Base-by-base conservation (phyloP, 2,888 invertebrate species). In the Uloborus plumipes region DNA sequence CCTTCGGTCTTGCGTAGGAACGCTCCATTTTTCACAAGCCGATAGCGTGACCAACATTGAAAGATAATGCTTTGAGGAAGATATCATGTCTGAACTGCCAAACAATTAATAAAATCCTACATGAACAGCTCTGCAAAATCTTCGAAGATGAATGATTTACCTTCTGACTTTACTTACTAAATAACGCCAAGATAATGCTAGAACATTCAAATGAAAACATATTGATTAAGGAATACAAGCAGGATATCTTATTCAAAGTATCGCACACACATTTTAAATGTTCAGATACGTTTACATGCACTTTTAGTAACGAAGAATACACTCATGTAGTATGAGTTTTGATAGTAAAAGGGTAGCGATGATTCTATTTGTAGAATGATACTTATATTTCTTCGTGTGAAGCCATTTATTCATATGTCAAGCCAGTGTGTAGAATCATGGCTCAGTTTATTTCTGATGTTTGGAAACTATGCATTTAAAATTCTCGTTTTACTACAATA, bases 1-100 rank as follows among this genome's bases (percentile, higher is more conserved):
- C 31, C 31, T n/a, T 71, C 26, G 22, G 39, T 71, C 71, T 58
- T 49, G 39, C 58, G 49, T 51, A 62, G 26, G 26, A 18, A 62
- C 18, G 20, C 50, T 64, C 65, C 73, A 73, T 73, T 73, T 73
- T 73, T 73, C 73, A 73, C 47, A 47, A 73, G 47, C 39, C 55
- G 15, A 20, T 73, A 73, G 73, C 73, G 73, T 73, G 73, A 73
- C 73, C 73, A 73, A 31, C 61, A 39, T 20, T 49, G 22, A 64
- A 47, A 73, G 73, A 73, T 73, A 73, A 73, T 64, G 65, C 65
- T 64, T 64, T 64, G 65, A 53, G 47, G 64, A 39, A 72, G 64
- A 73, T 64, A 49, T n/a, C 49, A 65, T 69, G 69, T 66, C 22
- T 47, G 50, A 74, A 66, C n/a, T 59, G 53, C 66, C 58, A 22